Percentiles rank a stretch among this genome's conserved stretches.
Evolutionary conservation across 1,140 invertebrate species (phyloP).

Genomic region (Himalopsyche phryganea): DNA sequence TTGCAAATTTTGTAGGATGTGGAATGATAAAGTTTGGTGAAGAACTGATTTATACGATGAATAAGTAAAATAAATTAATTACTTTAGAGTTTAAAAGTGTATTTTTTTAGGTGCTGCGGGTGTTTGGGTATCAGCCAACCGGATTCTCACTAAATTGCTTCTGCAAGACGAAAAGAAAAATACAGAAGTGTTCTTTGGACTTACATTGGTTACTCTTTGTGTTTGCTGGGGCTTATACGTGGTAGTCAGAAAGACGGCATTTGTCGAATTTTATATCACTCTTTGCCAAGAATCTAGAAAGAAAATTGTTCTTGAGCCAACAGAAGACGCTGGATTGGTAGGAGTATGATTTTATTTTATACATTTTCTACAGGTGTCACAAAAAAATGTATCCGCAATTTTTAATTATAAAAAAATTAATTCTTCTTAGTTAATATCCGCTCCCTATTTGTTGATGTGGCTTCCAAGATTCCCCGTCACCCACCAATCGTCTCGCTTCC

Average conservation of each 20-base stretch:
- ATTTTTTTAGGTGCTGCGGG: conserved; percentile 70
- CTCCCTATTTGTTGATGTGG: too few relatives aligned
- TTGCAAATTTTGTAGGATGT: too few relatives aligned
- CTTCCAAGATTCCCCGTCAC: too few relatives aligned
- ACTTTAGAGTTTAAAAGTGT: too few relatives aligned
- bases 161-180: conserved; percentile 70
- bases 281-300: conserved; percentile 68
- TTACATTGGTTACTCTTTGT: conserved; percentile 71
- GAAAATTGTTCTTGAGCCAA: conserved; percentile 70
- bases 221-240: conserved; percentile 74
- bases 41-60: too few relatives aligned
- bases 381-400: background rate
- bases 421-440: too few relatives aligned
- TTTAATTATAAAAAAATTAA: background rate
- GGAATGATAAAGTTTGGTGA: too few relatives aligned
- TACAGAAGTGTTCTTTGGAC: conserved; percentile 80
- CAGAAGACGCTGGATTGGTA: conserved; percentile 76
- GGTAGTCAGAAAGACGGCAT: conserved; percentile 70
- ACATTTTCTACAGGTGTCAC: too few relatives aligned
- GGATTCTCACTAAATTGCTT: conserved; percentile 78
- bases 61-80: too few relatives aligned
- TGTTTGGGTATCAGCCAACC: conserved; percentile 77
- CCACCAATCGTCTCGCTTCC: too few relatives aligned
- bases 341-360: conserved; percentile 28
- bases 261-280: conserved; percentile 79